Base-by-base conservation (phyloP, 1,140 invertebrate species). In the Panulirus ornatus region DNA sequence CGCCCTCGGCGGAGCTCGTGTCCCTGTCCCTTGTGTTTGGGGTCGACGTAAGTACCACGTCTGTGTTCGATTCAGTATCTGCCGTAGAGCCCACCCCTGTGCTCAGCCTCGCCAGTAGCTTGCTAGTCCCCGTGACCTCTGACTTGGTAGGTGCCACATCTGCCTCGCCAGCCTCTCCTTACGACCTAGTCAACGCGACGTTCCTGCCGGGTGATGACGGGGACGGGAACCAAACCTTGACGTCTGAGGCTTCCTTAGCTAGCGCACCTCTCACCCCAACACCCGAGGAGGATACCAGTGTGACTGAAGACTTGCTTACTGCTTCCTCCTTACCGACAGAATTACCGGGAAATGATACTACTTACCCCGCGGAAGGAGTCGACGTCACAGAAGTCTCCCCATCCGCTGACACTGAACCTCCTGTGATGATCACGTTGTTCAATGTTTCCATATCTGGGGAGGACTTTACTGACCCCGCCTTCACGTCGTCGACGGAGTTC, bases 21-120 rank as follows among this genome's bases (percentile, higher is more conserved):
- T 75, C 88, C 27, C 30, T 82, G 36, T 84, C 79, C 19, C 42
- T 89, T 42, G 51, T 83, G 71, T 76, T 63, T 16, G 88, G 42
- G 44, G 40, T 79, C 16, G 88, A 75, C 44, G 85, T 87, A 51
- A 87, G 85, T 87, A 87, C 58, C 38, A 75, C 66, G 40, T n/a
- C 88, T 63, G 40, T 73, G 42, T 42, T 70, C 27, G 51, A 54
- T 51, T 30, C n/a, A 73, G 44, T 54, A 54, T 38, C 79, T 19
- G n/a, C 81, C 14, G 66, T 40, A 51, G 66, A 78, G 85, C 51
- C 79, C n/a, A 58, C 81, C 9, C 79, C 71, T 76, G 66, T 76
- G 79, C 30, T 84, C 34, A 51, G 8, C 75, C 19, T 36, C 73
- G n/a, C 81, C 38, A 34, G 34, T 75, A 51, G 79, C 63, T 54